Percentiles rank a stretch among this genome's conserved stretches.
phyloP scores from a whole-genome alignment of 1,140 invertebrate genomes.

The Sitobion miscanthi region DNA sequence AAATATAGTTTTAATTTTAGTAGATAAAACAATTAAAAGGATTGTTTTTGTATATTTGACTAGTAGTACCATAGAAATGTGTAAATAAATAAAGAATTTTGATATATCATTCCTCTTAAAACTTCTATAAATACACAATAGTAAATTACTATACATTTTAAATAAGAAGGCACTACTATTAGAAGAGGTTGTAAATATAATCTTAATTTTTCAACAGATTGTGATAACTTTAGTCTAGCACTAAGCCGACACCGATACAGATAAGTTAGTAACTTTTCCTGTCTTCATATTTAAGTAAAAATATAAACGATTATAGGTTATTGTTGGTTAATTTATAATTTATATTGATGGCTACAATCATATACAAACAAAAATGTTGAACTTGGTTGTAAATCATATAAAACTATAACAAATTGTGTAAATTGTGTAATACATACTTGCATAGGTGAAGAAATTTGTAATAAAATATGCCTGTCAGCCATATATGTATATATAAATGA shows the following conservation, averaged over 20 bases:
- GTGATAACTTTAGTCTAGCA: no score
- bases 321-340: not conserved
- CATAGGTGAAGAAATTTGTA: slow-evolving; percentile 41
- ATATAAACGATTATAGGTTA: not conserved
- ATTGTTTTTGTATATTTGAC: not conserved
- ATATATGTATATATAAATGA: slow-evolving; percentile 46
- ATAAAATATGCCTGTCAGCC: slow-evolving; percentile 50
- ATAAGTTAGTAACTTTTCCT: no score
- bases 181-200: no score
- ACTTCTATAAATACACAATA: no score
- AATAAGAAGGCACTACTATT: no score
- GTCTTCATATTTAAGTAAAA: not conserved
- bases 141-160: no score
- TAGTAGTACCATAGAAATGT: not conserved
- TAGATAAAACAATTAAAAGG: no score
- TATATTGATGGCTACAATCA: not conserved
- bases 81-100: not conserved
- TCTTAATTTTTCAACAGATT: no score
- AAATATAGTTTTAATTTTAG: no score
- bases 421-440: slow-evolving; percentile 41
- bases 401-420: not conserved
- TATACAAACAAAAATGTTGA: not conserved
- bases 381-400: not conserved
- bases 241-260: no score
- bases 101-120: no score